phyloP scores from a whole-genome alignment of 2,113 vertebrate genomes.

The Thymallus thymallus region DNA sequence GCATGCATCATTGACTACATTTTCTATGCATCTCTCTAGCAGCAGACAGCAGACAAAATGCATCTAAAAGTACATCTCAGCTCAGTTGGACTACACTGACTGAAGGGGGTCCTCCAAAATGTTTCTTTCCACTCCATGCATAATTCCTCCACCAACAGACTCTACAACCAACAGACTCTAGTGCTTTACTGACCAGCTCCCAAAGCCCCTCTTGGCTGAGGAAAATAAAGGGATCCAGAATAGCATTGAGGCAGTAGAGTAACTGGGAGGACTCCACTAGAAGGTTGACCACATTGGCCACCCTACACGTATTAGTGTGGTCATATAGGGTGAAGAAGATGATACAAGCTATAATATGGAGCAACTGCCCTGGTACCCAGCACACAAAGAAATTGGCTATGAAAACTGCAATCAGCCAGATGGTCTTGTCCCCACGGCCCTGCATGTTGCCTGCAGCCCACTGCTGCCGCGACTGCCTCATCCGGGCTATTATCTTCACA shows the following conservation, averaged over 20 bases:
- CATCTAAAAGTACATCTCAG: neutral
- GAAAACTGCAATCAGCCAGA: constrained; percentile 40
- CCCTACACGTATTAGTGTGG: constrained; percentile 30
- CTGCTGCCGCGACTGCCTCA: constrained; percentile 34
- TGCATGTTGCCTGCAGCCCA: constrained; percentile 21
- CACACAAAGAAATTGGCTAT: constrained; percentile 51
- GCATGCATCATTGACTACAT: too few relatives aligned
- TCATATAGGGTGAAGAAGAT: constrained; percentile 36
- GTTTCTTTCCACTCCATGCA: neutral
- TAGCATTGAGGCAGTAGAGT: constrained; percentile 37
- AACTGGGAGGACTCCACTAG: constrained; percentile 37
- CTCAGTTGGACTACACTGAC: constrained; percentile 21
- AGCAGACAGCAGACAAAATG: neutral
- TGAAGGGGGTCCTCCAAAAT: constrained; percentile 7
- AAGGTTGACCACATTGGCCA: constrained; percentile 33
- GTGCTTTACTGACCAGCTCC: neutral
- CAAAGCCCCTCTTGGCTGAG: constrained; percentile 26
- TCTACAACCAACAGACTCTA: constrained; percentile 9
- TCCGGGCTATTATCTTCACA: constrained; percentile 27
- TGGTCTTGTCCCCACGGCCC: constrained; percentile 33
- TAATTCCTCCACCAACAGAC: constrained; percentile 13
- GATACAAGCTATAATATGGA: constrained; percentile 43
- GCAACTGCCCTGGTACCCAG: constrained; percentile 51
- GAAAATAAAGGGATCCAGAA: constrained; percentile 44
- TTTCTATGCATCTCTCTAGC: too few relatives aligned